These are phyloP conservation scores for Matsumyia berberina DNA, from an alignment of 2,888 invertebrate genomes.

Conservation along the genomic window DNA sequence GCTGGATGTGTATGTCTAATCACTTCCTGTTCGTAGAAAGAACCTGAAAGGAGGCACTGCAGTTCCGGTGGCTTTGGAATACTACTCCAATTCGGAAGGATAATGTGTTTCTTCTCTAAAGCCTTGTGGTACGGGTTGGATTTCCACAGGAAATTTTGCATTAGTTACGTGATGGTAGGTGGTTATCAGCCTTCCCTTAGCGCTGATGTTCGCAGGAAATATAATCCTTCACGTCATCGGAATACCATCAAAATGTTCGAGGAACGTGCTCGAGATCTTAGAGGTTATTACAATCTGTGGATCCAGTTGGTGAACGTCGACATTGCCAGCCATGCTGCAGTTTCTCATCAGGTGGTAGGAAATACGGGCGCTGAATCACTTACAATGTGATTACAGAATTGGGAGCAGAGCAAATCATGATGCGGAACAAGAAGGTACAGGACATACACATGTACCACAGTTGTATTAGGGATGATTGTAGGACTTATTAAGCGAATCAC, in stretches of 20 bases:
- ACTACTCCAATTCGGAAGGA: constrained; percentile 7
- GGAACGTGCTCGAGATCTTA: neutral
- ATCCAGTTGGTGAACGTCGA: too few species aligned
- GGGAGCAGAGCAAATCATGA: too few species aligned
- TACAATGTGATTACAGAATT: too few species aligned
- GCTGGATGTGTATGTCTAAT: constrained; percentile 4
- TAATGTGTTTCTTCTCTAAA: neutral
- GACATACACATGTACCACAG: too few species aligned
- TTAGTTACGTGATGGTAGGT: neutral
- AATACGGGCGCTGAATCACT: too few species aligned
- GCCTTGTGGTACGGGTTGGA: neutral
- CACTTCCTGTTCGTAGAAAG: neutral
- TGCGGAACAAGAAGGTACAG: too few species aligned
- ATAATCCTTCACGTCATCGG: neutral
- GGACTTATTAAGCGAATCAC: too few species aligned
- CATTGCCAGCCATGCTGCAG: too few species aligned
- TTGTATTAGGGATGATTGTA: too few species aligned
- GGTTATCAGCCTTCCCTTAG: neutral
- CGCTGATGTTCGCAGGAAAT: neutral
- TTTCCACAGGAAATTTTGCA: neutral
- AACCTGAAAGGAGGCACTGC: neutral
- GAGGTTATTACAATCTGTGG: neutral
- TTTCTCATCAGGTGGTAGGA: too few species aligned
- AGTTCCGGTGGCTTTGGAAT: constrained; percentile 17
- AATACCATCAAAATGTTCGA: neutral